Evolutionary conservation across 1,140 invertebrate species (phyloP).

Genomic region (Drosophila ogumai): DNA sequence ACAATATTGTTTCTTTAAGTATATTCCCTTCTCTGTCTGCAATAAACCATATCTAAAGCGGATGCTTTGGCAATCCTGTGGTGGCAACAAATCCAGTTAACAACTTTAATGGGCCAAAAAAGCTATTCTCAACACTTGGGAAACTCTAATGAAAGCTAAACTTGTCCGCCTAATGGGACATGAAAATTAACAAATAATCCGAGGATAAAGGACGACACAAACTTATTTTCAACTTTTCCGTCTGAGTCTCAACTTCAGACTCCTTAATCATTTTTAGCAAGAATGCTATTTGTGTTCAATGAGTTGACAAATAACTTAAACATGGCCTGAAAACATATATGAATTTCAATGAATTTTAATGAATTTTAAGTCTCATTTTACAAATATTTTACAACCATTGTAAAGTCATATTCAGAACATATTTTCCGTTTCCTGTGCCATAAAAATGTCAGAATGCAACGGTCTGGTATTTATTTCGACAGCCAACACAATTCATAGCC

Average conservation of each 20-base stretch:
- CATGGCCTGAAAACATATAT: neutral
- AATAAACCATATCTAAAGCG: constrained; percentile 7
- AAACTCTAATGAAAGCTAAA: constrained; percentile 26
- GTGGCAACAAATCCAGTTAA: constrained; percentile 57
- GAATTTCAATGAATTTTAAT: neutral
- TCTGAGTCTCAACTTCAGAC: neutral
- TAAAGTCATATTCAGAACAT: constrained; percentile 9
- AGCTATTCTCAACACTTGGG: constrained; percentile 20
- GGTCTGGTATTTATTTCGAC: constrained; percentile 38
- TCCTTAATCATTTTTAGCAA: neutral
- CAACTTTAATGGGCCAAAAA: constrained; percentile 66
- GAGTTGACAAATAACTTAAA: constrained; percentile 30
- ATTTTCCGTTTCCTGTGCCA: constrained; percentile 8
- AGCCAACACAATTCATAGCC: constrained; percentile 44
- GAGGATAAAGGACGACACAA: neutral
- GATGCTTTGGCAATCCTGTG: constrained; percentile 5
- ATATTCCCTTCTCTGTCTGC: neutral
- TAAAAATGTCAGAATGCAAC: constrained; percentile 48
- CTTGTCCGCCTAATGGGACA: constrained; percentile 31
- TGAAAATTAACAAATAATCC: constrained; percentile 40
- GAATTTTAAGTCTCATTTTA: constrained; percentile 1
- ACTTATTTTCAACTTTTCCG: constrained; percentile 18
- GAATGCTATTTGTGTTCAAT: constrained; percentile 11
- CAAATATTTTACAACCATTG: neutral
- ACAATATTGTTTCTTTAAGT: neutral